Evolutionary conservation across 2,797 vertebrate species (phyloP), one percentile per base, ranked within the genome.

Genomic region (Orestias chungarensis): DNA sequence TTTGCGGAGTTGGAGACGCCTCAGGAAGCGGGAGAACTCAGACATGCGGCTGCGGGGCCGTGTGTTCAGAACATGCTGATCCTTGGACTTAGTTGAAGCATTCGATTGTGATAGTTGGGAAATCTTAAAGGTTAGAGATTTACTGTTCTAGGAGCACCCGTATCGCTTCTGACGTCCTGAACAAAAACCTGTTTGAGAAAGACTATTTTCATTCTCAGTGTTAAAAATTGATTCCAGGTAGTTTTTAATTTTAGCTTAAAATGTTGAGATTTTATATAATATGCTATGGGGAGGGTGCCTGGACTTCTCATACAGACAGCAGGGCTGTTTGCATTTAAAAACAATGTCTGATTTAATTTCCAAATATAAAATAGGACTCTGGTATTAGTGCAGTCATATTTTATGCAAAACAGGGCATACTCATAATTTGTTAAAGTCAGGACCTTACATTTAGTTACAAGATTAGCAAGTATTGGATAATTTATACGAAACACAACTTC

Each of bases 51-150:
- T 17, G 23, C 38, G 57, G 49, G 44, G 44, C 40, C 35, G 42
- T 31, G 46, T 61, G 20, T 66, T 55, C 52, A 50, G 44, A 78
- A 72, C 54, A 57, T 74, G 46, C 47, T 49, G 33, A n/a, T 74
- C 66, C 31, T 35, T 59, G 66, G 75, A 76, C 46, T 35, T 62
- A 46, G 23, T 10, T 33, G 59, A 76, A 66, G 64, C 27, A 25
- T 43, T 71, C 42, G 42, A 38, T 35, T 35, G 35, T 54, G 35
- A 20, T 42, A 9, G 66, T 77, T n/a, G 54, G 35, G 59, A 66
- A 49, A 25, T 68, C 80, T 79, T 46, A 61, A 50, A 59, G 52
- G 59, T 78, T 65, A 67, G 42, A 71, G 66, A 68, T 62, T 71
- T 47, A 44, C 18, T n/a, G 49, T 61, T 49, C 29, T 50, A 73